phyloP scores from a whole-genome alignment of 2,888 invertebrate genomes.

The Limnephilus lunatus region DNA sequence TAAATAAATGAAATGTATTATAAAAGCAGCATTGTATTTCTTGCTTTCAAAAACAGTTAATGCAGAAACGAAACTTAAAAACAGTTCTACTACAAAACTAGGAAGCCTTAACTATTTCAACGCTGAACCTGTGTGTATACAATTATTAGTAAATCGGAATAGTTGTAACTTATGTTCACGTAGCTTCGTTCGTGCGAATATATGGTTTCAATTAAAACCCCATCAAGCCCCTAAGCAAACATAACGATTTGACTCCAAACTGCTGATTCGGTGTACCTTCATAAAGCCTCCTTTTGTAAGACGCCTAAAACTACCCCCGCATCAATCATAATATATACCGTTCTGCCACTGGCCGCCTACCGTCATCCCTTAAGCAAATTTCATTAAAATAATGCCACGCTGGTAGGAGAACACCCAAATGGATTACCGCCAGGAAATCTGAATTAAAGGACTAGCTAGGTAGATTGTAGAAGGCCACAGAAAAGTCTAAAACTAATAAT shows the following conservation, averaged over 20 bases:
- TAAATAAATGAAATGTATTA: too few species aligned
- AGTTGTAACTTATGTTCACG: too few species aligned
- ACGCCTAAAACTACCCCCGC: constrained; percentile 9
- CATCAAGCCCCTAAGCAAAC: background rate
- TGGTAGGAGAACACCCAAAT: background rate
- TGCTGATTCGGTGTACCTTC: background rate
- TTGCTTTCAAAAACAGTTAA: too few species aligned
- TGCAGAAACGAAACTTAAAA: too few species aligned
- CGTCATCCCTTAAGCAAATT: constrained; percentile 18
- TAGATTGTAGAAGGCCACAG: background rate
- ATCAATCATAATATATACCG: constrained; percentile 2
- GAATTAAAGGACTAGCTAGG: background rate
- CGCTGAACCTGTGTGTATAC: too few species aligned
- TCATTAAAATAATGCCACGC: constrained; percentile 10
- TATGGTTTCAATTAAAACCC: background rate
- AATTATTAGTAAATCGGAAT: too few species aligned
- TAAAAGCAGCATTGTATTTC: too few species aligned
- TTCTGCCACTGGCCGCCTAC: background rate
- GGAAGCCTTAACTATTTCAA: too few species aligned
- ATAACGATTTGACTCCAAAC: background rate
- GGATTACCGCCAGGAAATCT: background rate
- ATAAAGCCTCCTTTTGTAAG: background rate
- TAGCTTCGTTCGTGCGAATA: background rate
- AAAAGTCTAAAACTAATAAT: background rate
- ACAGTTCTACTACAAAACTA: too few species aligned